Conservation (phyloP, 2,888 invertebrate genomes). For the Lagria hirta region DNA sequence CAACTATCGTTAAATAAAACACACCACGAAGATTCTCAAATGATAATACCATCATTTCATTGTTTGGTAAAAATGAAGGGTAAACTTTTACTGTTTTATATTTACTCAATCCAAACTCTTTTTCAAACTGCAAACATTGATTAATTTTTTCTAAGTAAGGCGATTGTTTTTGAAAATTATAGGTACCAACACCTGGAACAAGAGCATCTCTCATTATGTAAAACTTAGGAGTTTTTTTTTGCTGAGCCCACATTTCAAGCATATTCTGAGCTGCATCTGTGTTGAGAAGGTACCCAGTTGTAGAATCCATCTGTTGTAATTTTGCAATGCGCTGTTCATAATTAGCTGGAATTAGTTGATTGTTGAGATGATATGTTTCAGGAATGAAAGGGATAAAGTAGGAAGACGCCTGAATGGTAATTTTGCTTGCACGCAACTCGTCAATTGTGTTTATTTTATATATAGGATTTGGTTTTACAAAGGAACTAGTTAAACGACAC, state of each 20-base stretch:
- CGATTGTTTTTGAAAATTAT: conserved; percentile 22
- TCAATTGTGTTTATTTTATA: conserved; percentile 4
- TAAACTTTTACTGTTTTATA: not conserved
- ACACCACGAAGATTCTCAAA: conserved; percentile 2
- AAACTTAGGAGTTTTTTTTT: conserved; percentile 3
- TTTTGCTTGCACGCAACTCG: conserved; percentile 3
- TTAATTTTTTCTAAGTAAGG: conserved; percentile 17
- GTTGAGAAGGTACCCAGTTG: conserved; percentile 4
- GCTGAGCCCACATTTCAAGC: not conserved
- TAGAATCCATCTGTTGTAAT: too few species aligned
- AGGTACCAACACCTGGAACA: conserved; percentile 17
- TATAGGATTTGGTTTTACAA: not conserved
- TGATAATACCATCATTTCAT: not conserved
- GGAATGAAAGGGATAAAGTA: conserved; percentile 3
- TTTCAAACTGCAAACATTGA: conserved; percentile 10
- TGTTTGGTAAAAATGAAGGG: not conserved
- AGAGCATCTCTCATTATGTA: conserved; percentile 21
- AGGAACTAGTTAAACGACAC: conserved; percentile 5
- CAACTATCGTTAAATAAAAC: conserved; percentile 4
- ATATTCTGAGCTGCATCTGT: conserved; percentile 2
- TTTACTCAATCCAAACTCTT: conserved; percentile 7
- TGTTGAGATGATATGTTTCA: conserved; percentile 2
- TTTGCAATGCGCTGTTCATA: conserved; percentile 1
- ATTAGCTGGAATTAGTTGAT: conserved; percentile 1
- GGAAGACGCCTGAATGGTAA: not conserved